Evolutionary conservation across 1,140 invertebrate genomes (phyloP), one percentile per base, ranked within the genome.

Genomic region (Acromyrmex heyeri): DNA sequence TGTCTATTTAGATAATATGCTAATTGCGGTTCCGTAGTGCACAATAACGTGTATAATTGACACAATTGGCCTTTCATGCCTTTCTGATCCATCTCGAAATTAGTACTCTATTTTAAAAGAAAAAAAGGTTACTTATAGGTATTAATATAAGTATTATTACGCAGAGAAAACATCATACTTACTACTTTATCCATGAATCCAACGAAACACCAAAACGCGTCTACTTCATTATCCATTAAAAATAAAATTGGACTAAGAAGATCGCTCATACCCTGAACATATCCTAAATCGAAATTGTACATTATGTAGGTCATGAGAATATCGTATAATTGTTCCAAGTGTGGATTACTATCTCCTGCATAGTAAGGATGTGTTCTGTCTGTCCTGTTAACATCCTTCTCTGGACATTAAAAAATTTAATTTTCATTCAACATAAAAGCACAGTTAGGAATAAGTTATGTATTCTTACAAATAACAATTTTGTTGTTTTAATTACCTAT

Each of bases 271-370:
- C 99, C 98, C 95, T 98, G 98, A 1, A 99, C 98, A 92, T 99
- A 98, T 91, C 99, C 99, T 85, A 99, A 95, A 96, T 99, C 99
- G 95, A 99, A 99, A 95, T 99, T 99, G 94, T 99, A 99, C 99
- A 99, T 99, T n/a, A 99, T 97, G 94, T 99, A 99, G 0, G 99
- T 99, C 98, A 99, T 99, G 2, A 99, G 96, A 92, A 99, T 98
- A 92, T 99, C 98, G 91, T 98, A 97, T 1, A 99, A 95, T 24
- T 98, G 96, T 78, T 96, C 95, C 48, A 99, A 95, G 95, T 99
- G 99, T 12, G 97, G 96, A 95, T 99, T 99, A 91, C 98, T 97
- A 87, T 99, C 98, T 1, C 98, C 99, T 38, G 97, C 96, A 95
- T 98, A 99, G 94, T 98, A 99, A 12, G 97, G 96, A 92, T 99